Evolutionary conservation across 2,797 vertebrate species (phyloP), one percentile per base, ranked within the genome.

Genomic region (Pogoniulus pusillus): DNA sequence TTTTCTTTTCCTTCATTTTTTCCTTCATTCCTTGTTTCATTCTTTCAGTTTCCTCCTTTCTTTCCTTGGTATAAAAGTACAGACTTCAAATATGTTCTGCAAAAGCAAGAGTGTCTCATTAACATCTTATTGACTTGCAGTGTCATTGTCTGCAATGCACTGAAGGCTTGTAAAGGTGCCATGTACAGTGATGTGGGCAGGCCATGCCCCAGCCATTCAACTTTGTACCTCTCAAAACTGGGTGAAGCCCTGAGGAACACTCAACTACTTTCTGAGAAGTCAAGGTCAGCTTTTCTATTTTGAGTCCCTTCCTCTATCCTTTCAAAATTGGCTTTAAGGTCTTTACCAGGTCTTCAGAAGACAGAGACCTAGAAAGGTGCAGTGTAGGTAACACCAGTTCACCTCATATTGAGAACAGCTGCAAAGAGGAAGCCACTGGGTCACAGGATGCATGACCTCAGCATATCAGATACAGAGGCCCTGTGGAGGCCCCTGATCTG

Each of bases 241-340:
- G 72, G 16, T 68, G 51, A 62, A 72, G 73, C 17, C 93, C 90
- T 34, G 87, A 94, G 43, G 86, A 96, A 7, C 53, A 80, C 3
- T 4, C 8, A 6, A 91, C 86, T 94, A 94, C 81, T 57, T 93
- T 95, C 35, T 62, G 45, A 90, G 96, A 94, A 89, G 57, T 91
- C 55, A 79, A 47, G 22, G 49, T 77, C 39, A 94, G 81, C 19
- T 75, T 95, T 45, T 94, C 87, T 71, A 34, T 64, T 73, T 83
- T 75, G 39, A 93, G n/a, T 59, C 94, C 81, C 41, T 87, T 69
- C 13, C 41, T 90, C 43, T 27, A n/a, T 55, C 78, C 29, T n/a
- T 71, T 90, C 17, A 96, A 54, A 34, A 77, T 66, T 71, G 81
- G 75, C 75, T 92, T 96, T n/a, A 95, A 75, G 57, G 84, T 69